These are phyloP conservation scores for Schizopygopsis malacanthus DNA, from an alignment of 2,797 vertebrate genomes.

Conservation along the genomic window DNA sequence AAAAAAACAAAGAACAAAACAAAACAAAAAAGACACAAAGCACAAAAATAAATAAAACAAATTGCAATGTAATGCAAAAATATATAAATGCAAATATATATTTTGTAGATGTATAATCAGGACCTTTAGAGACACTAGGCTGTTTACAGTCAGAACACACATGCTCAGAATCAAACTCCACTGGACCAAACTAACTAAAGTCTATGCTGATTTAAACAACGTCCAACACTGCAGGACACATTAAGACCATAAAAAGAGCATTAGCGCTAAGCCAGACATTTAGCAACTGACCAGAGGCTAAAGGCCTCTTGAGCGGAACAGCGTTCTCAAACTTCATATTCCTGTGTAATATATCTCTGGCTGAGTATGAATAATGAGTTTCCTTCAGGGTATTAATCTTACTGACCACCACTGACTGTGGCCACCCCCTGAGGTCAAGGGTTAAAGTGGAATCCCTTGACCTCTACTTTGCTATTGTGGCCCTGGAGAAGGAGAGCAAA, in stretches of 20 bases:
- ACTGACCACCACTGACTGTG: constrained; percentile 73
- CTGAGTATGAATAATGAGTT: constrained; percentile 76
- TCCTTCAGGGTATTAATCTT: constrained; percentile 82
- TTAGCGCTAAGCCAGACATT: constrained; percentile 35
- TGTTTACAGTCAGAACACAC: not conserved
- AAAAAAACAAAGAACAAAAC: not conserved
- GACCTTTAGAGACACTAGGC: not conserved
- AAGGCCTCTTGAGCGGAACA: constrained; percentile 33
- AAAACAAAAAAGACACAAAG: not conserved
- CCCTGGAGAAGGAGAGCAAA: constrained; percentile 66
- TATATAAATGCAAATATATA: too few relatives aligned
- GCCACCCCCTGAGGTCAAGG: constrained; percentile 78
- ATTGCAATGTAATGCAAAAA: not conserved
- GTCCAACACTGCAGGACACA: constrained; percentile 15
- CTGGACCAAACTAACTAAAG: not conserved
- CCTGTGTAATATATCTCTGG: constrained; percentile 69
- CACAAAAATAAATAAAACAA: not conserved
- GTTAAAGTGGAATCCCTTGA: constrained; percentile 82
- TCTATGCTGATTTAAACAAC: constrained; percentile 12
- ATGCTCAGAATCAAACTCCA: not conserved
- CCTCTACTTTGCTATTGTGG: constrained; percentile 81
- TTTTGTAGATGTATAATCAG: not conserved
- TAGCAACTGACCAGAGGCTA: constrained; percentile 48
- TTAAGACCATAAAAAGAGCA: constrained; percentile 11
- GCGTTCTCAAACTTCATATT: constrained; percentile 60